Evolutionary conservation across 92 coral and sea anemone genomes (phyloP).

Genomic region (Phenganax stokvisi): DNA sequence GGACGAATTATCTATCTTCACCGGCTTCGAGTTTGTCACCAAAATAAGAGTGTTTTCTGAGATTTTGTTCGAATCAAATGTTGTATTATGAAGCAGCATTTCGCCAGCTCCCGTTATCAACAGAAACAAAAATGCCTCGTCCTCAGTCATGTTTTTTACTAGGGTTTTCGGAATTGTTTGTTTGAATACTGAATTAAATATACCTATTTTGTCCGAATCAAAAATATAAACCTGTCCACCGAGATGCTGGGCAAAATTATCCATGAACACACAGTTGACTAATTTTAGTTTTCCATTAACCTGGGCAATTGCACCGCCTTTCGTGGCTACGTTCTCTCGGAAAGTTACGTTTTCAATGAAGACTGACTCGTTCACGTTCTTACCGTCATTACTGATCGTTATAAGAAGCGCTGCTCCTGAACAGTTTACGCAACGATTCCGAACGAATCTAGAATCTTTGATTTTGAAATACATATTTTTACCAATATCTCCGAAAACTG

Average conservation of each 20-base stretch:
- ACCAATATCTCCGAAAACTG: no score
- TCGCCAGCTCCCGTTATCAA: conserved; percentile 33
- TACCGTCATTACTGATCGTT: neutral
- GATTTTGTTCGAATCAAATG: neutral
- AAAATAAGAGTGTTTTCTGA: conserved; percentile 11
- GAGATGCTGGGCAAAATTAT: conserved; percentile 50
- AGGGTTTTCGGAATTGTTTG: conserved; percentile 18
- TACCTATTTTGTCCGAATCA: conserved; percentile 21
- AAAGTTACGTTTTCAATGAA: conserved; percentile 47
- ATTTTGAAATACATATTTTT: no score
- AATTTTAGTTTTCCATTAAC: conserved; percentile 48
- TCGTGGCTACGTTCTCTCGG: conserved; percentile 51
- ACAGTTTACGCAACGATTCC: no score
- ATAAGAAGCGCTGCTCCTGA: no score
- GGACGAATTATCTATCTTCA: conserved; percentile 33
- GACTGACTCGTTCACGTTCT: conserved; percentile 13
- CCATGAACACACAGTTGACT: conserved; percentile 44
- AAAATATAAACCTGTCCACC: conserved; percentile 6
- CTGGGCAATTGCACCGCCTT: conserved; percentile 54
- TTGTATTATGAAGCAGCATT: conserved; percentile 33
- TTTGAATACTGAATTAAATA: conserved; percentile 23
- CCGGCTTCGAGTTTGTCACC: conserved; percentile 20
- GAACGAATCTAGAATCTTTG: no score
- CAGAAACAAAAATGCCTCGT: conserved; percentile 23
- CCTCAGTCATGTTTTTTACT: neutral